Evolutionary conservation across 2,888 invertebrate genomes (phyloP).

Genomic region (Epistrophella euchroma): DNA sequence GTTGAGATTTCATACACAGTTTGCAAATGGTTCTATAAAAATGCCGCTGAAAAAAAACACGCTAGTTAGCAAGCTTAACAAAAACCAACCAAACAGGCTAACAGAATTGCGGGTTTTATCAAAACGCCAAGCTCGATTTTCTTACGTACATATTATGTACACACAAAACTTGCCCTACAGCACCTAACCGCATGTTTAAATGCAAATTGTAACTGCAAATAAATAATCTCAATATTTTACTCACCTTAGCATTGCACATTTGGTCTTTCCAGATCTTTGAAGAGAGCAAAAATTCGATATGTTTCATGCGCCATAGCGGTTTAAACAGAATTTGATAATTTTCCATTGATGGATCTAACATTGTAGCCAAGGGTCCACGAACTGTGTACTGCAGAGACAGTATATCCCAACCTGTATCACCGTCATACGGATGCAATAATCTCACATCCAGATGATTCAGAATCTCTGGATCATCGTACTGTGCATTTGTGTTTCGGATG

Average conservation of each 20-base stretch:
- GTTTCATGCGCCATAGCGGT: slow-evolving; percentile 83
- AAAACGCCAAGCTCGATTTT: no score
- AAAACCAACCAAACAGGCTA: no score
- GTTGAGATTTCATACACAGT: no score
- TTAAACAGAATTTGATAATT: slow-evolving; percentile 83
- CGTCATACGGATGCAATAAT: slow-evolving; percentile 84
- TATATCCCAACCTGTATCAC: slow-evolving; percentile 83
- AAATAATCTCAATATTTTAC: slow-evolving; percentile 47
- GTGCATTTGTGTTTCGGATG: slow-evolving; percentile 95
- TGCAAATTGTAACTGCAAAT: no score
- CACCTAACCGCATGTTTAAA: no score
- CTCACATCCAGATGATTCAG: slow-evolving; percentile 94
- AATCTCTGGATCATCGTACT: slow-evolving; percentile 96
- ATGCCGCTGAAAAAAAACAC: no score
- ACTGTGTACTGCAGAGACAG: slow-evolving; percentile 83
- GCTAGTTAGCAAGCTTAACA: no score
- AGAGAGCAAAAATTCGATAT: slow-evolving; percentile 83
- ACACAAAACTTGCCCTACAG: no score
- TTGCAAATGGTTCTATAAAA: no score
- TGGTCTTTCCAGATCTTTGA: slow-evolving; percentile 84
- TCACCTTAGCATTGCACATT: slow-evolving; percentile 83
- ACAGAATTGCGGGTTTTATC: no score
- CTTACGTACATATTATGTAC: no score
- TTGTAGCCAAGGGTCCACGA: slow-evolving; percentile 83
- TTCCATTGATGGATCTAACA: slow-evolving; percentile 83